Evolutionary conservation across 2,888 invertebrate species (phyloP).

Genomic region (Oxystoma pomonae): DNA sequence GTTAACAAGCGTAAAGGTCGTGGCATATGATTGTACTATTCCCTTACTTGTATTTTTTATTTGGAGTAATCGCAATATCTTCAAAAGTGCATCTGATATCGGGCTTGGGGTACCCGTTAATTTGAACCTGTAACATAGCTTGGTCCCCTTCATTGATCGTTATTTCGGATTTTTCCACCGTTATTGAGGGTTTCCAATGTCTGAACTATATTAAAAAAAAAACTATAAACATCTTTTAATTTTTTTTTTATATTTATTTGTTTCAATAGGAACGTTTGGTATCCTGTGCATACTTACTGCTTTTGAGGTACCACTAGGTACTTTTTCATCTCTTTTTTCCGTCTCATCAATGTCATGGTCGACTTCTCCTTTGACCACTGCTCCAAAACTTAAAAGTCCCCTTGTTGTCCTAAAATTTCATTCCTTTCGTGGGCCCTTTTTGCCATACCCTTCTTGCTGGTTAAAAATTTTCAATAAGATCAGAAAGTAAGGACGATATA

Average conservation of each 20-base stretch:
- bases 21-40: too few species aligned
- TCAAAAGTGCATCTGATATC: constrained; percentile 24
- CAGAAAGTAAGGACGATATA: too few species aligned
- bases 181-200: constrained; percentile 24
- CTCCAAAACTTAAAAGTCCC: constrained; percentile 23
- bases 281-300: constrained; percentile 21
- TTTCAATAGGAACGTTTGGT: too few species aligned
- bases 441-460: too few species aligned
- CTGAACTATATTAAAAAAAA: constrained; percentile 17
- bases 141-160: constrained; percentile 22
- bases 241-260: too few species aligned
- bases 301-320: constrained; percentile 7
- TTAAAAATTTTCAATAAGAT: too few species aligned
- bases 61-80: constrained; percentile 23
- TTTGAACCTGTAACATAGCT: constrained; percentile 24
- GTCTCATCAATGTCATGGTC: constrained; percentile 6
- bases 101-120: constrained; percentile 23
- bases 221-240: neutral
- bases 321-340: neutral
- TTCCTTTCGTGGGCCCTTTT: too few species aligned
- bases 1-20: neutral
- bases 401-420: constrained; percentile 15
- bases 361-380: constrained; percentile 22
- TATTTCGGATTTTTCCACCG: constrained; percentile 21
- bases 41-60: constrained; percentile 23